Evolutionary conservation across 2,888 invertebrate genomes (phyloP), one percentile per base, ranked within the genome.

Genomic region (Morpho achilles): DNA sequence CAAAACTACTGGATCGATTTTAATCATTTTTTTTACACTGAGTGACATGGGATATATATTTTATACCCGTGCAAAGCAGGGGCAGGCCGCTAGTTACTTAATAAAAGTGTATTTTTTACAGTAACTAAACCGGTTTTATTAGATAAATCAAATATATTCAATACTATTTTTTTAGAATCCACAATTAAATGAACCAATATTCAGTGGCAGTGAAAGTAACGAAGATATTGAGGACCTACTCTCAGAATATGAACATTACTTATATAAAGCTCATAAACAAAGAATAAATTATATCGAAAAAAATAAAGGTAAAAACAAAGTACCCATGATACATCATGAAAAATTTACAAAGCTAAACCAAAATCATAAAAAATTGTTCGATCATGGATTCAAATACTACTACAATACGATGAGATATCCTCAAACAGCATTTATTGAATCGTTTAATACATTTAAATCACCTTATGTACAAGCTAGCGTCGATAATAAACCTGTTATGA

Each of bases 261-360:
- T 90, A 69, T 84, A 89, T 48, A 88, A 78, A 68, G 87, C 85
- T 57, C 82, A 87, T 51, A 85, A 84, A 62, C 85, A 88, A 64
- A 76, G 77, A 62, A 67, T 76, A 55, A 74, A 73, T 54, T 84
- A 81, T 63, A 62, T 79, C 9, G 82, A 84, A 65, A 84, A 80
- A 69, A 65, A 70, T 32, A 84, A 82, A 72, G 58, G 66, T 2
- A 89, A 89, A 79, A 89, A 86, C 61, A 87, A 86, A 73, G 78
- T 85, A 40, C 88, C 88, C 2, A 67, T 75, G 9, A 50, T 79
- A 51, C 78, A 75, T 7, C 83, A 78, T 53, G 86, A 87, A 23
- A 77, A 75, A 61, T 84, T 70, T 63, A 65, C 72, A 1, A 86
- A 86, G 70, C 64, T 67, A 8, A 79, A 77, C 64, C 49, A 74